Evolutionary conservation across 2,113 vertebrate species (phyloP).

Genomic region (Collichthys lucidus): DNA sequence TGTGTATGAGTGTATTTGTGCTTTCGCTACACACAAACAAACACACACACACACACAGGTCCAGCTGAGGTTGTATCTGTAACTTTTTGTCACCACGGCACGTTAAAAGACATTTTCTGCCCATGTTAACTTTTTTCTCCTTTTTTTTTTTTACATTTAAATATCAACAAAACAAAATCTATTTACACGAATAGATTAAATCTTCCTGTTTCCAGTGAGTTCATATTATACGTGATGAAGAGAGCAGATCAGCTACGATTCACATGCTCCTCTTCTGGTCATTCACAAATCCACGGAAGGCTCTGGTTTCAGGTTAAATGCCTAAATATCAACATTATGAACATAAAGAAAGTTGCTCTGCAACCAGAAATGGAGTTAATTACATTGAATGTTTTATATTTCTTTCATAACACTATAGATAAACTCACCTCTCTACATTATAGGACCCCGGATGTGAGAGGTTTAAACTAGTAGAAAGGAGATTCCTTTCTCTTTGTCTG

Average conservation of each 20-base stretch:
- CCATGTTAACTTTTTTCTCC: slow-evolving; percentile 14
- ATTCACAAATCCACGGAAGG: slow-evolving; percentile 77
- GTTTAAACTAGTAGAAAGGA: slow-evolving; percentile 34
- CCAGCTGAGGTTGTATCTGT: slow-evolving; percentile 56
- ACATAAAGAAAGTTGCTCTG: slow-evolving; percentile 88
- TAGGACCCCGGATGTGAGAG: slow-evolving; percentile 14
- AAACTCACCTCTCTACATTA: slow-evolving; percentile 43
- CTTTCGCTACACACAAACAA: slow-evolving; percentile 7
- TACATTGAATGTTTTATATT: slow-evolving; percentile 83
- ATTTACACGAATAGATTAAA: slow-evolving; percentile 86
- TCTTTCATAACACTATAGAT: slow-evolving; percentile 65
- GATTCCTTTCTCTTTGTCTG: slow-evolving; percentile 8
- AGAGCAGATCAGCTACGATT: slow-evolving; percentile 76
- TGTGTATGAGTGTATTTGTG: slow-evolving; percentile 31
- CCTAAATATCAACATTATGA: slow-evolving; percentile 85
- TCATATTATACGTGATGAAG: slow-evolving; percentile 77
- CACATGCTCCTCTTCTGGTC: slow-evolving; percentile 86
- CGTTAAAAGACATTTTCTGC: slow-evolving; percentile 69
- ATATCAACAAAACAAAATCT: slow-evolving; percentile 80
- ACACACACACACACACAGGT: slow-evolving; percentile 59
- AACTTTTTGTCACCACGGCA: slow-evolving; percentile 63
- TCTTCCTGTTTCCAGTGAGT: slow-evolving; percentile 86
- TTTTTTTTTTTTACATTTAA: slow-evolving; percentile 79
- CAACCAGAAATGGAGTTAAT: slow-evolving; percentile 89
- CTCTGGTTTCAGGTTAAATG: slow-evolving; percentile 85